Evolutionary conservation across 2,888 invertebrate genomes (phyloP), one percentile per base, ranked within the genome.

Genomic region (Trissoscelio sp.): DNA sequence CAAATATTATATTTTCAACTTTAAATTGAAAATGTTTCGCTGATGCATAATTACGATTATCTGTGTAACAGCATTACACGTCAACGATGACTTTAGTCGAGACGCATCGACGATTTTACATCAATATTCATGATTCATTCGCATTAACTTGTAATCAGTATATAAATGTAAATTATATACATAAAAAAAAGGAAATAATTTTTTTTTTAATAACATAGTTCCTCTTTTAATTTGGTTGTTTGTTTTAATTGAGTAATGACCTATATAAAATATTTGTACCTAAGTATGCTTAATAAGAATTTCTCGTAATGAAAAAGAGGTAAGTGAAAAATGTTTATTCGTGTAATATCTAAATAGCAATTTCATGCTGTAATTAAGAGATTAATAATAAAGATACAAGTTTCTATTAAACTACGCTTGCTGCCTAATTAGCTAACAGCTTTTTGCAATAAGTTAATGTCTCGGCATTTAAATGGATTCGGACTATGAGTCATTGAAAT

Each of bases 41-140:
- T 6, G 4, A 42, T 42, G 42, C 42, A 42, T 14, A 42, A 14
- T 42, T 42, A 42, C 14, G 42, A 42, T 42, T 42, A 42, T 42
- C 12, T 42, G 14, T 42, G 4, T 42, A 42, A 42, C 7, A 14
- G 14, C 42, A 14, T 42, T 42, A 14, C 14, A 42, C 7, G 42
- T 42, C 42, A 42, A 14, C 42, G 42, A 42, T 42, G 42, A 5
- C 42, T 42, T 42, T 42, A 42, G 14, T 42, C n/a, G n/a, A 14
- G 42, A 12, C 14, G 42, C 12, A 42, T 42, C 42, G 14, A 42
- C 42, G 42, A 42, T 42, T 42, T 12, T 42, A 14, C 14, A 42
- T 42, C 42, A 42, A 42, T 42, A 42, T 42, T 42, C 42, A 42
- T 42, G 42, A 42, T 42, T 42, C 42, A 14, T 42, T 42, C 42